Base-by-base conservation (phyloP, 1,140 invertebrate genomes). In the Myzus persicae region DNA sequence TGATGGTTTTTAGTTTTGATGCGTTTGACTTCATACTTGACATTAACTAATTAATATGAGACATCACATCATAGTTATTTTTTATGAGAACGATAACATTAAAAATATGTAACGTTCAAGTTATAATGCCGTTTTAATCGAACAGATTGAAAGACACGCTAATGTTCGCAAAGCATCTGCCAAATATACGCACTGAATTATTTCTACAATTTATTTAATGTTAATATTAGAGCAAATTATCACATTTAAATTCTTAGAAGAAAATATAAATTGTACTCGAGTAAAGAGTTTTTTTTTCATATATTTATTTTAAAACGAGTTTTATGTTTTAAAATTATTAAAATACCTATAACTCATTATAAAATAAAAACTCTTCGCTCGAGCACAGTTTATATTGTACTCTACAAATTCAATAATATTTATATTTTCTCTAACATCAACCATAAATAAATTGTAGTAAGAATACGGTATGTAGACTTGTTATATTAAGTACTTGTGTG, bases 1-100 rank as follows among this genome's bases (percentile, higher is more conserved):
- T 26, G n/a, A 54, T 8, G 36, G 48, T 90, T 54, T 40, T 90
- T 54, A 90, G 14, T 90, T 90, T 54, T 90, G 38, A 90, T 40
- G 36, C 7, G 48, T 38, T 51, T 31, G 22, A 14, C 24, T 90
- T 54, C 38, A 90, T 38, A 54, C 31, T 88, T 38, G 36, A 90
- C 88, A 11, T 1, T 90, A 1, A 3, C 8, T 90, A 54, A 90
- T 90, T 90, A 24, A 26, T 90, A 48, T 20, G 36, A 48, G 85
- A 48, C 44, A 40, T 14, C 87, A 51, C 48, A 54, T 54, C 31
- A 90, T 2, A 38, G 18, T 51, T 48, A 26, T 14, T 89, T 89
- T 51, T 90, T 48, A 88, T 48, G 48, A 36, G 8, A 51, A 90
- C 36, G 36, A 90, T 8, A 9, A 11, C 88, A 9, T 40, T 38